These are phyloP conservation scores for Amphimedon queenslandica DNA, from an alignment of 37 sponge, comb jelly and placozoan species.

Conservation along the genomic window DNA sequence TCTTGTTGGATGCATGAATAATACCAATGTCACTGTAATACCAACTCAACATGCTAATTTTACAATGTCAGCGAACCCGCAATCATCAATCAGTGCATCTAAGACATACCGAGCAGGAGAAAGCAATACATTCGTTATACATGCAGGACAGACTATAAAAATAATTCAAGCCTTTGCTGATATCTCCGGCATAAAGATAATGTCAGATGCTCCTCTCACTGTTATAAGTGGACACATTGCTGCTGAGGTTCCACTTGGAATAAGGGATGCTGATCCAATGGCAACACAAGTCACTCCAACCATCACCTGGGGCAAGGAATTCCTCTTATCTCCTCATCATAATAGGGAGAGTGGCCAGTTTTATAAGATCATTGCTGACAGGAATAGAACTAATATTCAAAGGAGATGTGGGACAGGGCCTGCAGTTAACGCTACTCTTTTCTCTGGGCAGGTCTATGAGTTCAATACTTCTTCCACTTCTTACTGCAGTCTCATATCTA, in stretches of 20 bases:
- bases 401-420: neutral
- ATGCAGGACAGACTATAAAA: constrained; percentile 1
- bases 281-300: constrained; percentile 5
- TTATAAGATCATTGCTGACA: neutral
- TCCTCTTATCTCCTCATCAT: constrained; percentile 8
- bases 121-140: neutral
- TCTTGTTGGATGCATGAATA: neutral
- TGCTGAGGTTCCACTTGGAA: neutral
- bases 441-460: neutral
- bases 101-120: neutral
- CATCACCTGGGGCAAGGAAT: constrained; percentile 4
- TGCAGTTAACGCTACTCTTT: neutral
- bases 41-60: neutral
- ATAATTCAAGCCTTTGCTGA: constrained; percentile 2
- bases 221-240: constrained; percentile 12
- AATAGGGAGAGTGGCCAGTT: neutral
- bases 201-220: constrained; percentile 13
- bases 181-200: constrained; percentile 11
- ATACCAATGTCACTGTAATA: neutral
- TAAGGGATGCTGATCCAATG: neutral
- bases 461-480: neutral
- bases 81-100: neutral
- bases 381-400: neutral
- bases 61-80: neutral
- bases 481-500: constrained; percentile 7